These are phyloP conservation scores for Tiaroga cobitis DNA, from an alignment of 2,797 vertebrate species.

Conservation along the genomic window DNA sequence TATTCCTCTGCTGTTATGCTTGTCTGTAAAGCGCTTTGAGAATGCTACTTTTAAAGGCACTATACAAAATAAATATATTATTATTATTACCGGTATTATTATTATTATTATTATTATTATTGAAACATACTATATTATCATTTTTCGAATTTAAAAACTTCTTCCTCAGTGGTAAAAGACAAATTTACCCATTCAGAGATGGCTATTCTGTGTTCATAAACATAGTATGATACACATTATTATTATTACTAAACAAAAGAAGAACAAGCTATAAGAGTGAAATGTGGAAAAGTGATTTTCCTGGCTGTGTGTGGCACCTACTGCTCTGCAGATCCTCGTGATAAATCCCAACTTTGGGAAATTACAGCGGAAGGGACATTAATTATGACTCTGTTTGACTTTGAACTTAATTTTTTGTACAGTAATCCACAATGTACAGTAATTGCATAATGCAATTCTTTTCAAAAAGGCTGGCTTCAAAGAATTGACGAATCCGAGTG, in stretches of 20 bases:
- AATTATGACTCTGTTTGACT: background rate
- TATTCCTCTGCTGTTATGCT: too few relatives aligned
- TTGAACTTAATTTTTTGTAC: background rate
- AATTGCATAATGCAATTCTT: background rate
- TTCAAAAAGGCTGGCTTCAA: background rate
- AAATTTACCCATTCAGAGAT: background rate
- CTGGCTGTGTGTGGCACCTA: background rate
- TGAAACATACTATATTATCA: background rate
- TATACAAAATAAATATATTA: too few relatives aligned
- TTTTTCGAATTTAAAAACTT: background rate
- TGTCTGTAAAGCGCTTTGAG: too few relatives aligned
- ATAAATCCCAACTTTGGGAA: background rate
- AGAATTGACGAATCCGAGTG: background rate
- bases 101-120: too few relatives aligned
- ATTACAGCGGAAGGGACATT: background rate
- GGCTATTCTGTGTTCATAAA: background rate
- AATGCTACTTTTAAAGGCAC: too few relatives aligned
- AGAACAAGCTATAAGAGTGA: background rate
- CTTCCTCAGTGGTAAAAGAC: background rate
- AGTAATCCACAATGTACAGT: too few relatives aligned
- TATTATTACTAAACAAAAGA: background rate
- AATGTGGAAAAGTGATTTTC: background rate
- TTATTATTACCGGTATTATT: too few relatives aligned
- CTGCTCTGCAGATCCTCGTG: background rate
- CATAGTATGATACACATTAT: background rate